Evolutionary conservation across 2,113 vertebrate genomes (phyloP).

Genomic region (Ictidomys tridecemlineatus): DNA sequence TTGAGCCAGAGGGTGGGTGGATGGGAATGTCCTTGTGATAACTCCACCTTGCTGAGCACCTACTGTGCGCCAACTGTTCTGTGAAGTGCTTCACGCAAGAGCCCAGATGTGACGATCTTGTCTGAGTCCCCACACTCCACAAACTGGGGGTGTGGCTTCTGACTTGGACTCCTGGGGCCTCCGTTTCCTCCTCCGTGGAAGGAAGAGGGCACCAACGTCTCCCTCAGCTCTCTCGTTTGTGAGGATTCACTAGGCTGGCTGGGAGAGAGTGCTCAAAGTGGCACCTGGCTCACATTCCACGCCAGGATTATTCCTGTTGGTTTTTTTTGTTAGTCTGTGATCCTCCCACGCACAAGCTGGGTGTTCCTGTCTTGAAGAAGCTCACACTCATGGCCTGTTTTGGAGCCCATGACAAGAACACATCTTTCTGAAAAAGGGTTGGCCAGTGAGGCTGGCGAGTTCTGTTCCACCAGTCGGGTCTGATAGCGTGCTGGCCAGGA

Average conservation of each 20-base stretch:
- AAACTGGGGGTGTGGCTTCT: background rate
- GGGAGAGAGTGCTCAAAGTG: background rate
- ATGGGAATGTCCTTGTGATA: background rate
- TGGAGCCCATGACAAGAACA: background rate
- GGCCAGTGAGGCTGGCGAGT: background rate
- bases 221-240: background rate
- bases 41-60: background rate
- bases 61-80: background rate
- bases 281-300: rapidly evolving
- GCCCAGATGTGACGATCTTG: rapidly evolving
- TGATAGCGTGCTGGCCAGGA: background rate
- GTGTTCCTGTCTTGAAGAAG: background rate
- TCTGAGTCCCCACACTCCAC: rapidly evolving
- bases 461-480: background rate
- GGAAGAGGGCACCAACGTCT: background rate
- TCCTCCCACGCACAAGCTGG: background rate
- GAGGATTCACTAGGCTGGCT: background rate
- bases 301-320: no score
- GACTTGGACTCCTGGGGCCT: background rate
- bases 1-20: background rate
- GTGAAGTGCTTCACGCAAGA: rapidly evolving
- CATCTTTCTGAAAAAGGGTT: background rate
- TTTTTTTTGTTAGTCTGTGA: no score
- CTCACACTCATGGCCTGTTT: background rate
- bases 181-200: background rate